Base-by-base conservation (phyloP, 2,113 vertebrate species). In the Neotoma lepida region DNA sequence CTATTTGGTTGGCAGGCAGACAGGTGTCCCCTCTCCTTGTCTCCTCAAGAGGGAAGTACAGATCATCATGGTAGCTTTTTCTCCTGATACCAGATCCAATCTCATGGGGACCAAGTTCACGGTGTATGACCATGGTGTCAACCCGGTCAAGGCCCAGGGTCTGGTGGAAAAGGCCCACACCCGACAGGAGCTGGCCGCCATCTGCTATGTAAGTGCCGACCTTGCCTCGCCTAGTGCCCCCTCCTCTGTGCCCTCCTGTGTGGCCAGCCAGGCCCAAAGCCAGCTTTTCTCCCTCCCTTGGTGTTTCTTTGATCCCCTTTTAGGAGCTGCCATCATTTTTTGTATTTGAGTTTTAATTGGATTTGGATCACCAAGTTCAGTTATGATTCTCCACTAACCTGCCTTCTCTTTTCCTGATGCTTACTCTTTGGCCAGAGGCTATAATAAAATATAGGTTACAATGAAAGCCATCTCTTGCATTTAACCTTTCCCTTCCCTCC, bases 71-170 rank as follows among this genome's bases (percentile, higher is more conserved):
- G 22, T 97, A 68, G 78, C 82, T 95, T 51, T 97, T 28, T 96
- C 76, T 97, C 54, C 91, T 96, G 78, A 68, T 64, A 49, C 58
- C 97, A 99, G 99, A 97, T 99, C 99, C 93, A 99, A 99, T 97
- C 98, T 99, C 86, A 99, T 99, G 99, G 99, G 99, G 88, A 99
- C 99, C 66, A 99, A 99, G 97, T 99, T 99, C 97, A 99, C 99
- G 0, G 99, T 99, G 64, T 99, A 99, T 56, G 99, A 99, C 97
- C 98, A 98, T 6, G 99, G 99, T 41, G 98, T 98, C 88, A 99
- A 99, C 95, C 99, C 99, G 6, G 51, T 97, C 93, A 99, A 99
- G 97, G 99, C 98, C 95, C 98, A 98, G 35, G 98, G 98, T 70
- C 98, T 99, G 80, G 96, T 98, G 93, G 99, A 99, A 64, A 99